Percentiles rank a stretch among this genome's conserved stretches.
phyloP scores from a whole-genome alignment of 2,797 vertebrate genomes.

The Clarias laeviceps region DNA sequence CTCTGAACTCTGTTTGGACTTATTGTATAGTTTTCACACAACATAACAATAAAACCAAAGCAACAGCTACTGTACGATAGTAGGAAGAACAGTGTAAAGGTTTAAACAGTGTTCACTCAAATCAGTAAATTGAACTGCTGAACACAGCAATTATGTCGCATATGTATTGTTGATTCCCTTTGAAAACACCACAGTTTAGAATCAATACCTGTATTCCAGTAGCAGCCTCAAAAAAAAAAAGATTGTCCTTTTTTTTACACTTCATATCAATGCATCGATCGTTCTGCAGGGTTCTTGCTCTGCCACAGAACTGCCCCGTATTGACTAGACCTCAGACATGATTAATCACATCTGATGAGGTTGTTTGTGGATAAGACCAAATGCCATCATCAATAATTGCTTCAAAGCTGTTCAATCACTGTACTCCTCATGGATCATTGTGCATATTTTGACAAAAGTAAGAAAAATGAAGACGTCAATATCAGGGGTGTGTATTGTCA shows the following conservation, averaged over 20 bases:
- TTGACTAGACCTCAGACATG: constrained; percentile 40
- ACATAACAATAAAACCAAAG: not conserved
- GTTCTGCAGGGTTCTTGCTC: constrained; percentile 30
- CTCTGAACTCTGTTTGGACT: not conserved
- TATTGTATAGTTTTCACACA: not conserved
- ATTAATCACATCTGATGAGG: constrained; percentile 47
- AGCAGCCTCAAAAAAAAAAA: constrained; percentile 31
- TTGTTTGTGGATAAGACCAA: constrained; percentile 19
- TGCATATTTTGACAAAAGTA: constrained; percentile 19
- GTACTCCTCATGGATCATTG: constrained; percentile 24
- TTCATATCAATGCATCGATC: constrained; percentile 45
- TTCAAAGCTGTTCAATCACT: constrained; percentile 17
- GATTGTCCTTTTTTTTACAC: constrained; percentile 13
- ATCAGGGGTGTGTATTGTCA: not conserved
- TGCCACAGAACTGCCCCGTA: constrained; percentile 20
- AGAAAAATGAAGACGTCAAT: constrained; percentile 14
- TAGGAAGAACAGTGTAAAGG: not conserved
- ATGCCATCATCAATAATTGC: constrained; percentile 25
- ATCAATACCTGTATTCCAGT: constrained; percentile 12
- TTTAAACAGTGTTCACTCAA: not conserved
- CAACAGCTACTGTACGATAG: not conserved
- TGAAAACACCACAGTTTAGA: constrained; percentile 30
- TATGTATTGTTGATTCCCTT: constrained; percentile 1
- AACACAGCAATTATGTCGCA: not conserved
- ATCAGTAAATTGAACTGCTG: not conserved